phyloP scores from a whole-genome alignment of 2,113 vertebrate species.

The Sclerurus mexicanus region DNA sequence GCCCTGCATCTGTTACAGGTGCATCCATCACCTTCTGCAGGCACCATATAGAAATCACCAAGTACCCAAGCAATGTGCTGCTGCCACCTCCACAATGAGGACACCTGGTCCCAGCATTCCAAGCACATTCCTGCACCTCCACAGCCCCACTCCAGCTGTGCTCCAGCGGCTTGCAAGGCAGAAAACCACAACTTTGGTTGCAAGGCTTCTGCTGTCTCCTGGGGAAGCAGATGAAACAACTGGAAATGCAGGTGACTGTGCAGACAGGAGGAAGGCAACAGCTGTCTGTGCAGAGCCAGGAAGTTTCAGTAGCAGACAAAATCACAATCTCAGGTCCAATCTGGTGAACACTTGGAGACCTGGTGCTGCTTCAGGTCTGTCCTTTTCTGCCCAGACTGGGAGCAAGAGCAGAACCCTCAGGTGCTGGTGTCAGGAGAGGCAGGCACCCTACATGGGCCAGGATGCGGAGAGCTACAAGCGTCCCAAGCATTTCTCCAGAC shows the following conservation, averaged over 20 bases:
- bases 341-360: not conserved
- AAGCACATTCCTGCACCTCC: rapidly evolving
- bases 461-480: not conserved
- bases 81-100: not conserved
- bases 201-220: not conserved
- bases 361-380: not conserved
- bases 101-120: rapidly evolving
- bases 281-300: not conserved
- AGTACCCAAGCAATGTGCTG: rapidly evolving
- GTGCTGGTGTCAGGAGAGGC: not conserved
- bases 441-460: rapidly evolving
- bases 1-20: not conserved
- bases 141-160: not conserved
- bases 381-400: not conserved
- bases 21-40: not conserved
- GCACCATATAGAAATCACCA: rapidly evolving
- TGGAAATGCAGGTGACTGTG: not conserved
- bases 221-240: not conserved
- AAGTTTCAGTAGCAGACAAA: not conserved
- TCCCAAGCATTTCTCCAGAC: not conserved
- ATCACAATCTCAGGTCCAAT: rapidly evolving
- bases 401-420: not conserved
- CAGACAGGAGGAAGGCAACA: not conserved
- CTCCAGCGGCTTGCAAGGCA: not conserved
- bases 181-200: rapidly evolving